A percentile compares a stretch with the other conserved stretches of the same genome.
Evolutionary conservation across 2,888 invertebrate genomes (phyloP).

Genomic region (Cartodere bifasciata): DNA sequence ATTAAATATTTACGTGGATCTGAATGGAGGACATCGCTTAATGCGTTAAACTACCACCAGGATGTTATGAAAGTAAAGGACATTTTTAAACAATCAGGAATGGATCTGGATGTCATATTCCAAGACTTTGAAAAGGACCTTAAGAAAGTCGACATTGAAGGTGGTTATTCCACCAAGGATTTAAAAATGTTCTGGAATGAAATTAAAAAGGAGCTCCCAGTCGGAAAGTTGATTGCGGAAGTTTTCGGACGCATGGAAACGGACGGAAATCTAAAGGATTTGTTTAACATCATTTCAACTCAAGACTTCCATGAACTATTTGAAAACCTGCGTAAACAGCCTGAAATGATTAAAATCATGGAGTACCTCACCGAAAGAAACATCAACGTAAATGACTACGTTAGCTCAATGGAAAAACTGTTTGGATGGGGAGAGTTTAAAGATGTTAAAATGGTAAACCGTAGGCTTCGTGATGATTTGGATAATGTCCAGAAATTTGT

Average conservation of each 20-base stretch:
- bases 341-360: constrained; percentile 17
- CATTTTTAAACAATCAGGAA: background rate
- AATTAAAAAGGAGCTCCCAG: constrained; percentile 16
- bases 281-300: constrained; percentile 17
- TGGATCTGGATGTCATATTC: no score
- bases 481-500: no score
- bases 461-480: no score
- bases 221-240: constrained; percentile 15
- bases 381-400: no score
- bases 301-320: constrained; percentile 17
- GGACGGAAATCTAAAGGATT: constrained; percentile 18
- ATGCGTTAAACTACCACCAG: constrained; percentile 3
- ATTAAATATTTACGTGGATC: constrained; percentile 20
- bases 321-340: constrained; percentile 17
- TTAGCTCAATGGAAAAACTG: no score
- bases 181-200: constrained; percentile 17
- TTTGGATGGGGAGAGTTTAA: no score
- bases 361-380: no score
- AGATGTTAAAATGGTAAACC: no score
- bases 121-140: constrained; percentile 3
- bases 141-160: no score
- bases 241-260: constrained; percentile 17
- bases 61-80: background rate
- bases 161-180: background rate
- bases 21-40: constrained; percentile 17